Conservation (phyloP, 2,888 invertebrate genomes). For the Patella depressa region DNA sequence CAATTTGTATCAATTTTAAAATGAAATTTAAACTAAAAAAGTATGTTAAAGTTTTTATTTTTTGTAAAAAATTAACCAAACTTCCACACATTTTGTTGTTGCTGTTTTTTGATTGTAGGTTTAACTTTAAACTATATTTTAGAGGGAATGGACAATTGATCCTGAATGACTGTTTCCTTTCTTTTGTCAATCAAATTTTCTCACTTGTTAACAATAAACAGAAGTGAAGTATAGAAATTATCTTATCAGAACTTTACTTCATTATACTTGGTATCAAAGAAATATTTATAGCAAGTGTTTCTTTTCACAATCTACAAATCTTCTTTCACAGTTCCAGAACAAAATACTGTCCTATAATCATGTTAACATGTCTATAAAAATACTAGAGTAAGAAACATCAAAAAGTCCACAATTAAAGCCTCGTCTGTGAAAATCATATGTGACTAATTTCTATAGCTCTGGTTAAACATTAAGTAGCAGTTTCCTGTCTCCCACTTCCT, state of each 20-base stretch:
- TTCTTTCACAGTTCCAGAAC: neutral
- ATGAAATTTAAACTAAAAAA: too few species aligned
- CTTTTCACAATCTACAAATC: slow-evolving; percentile 10
- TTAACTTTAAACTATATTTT: too few species aligned
- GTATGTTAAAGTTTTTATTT: too few species aligned
- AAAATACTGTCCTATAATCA: slow-evolving; percentile 10
- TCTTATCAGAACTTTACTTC: slow-evolving; percentile 4
- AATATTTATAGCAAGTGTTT: slow-evolving; percentile 9
- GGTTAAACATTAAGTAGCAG: slow-evolving; percentile 14
- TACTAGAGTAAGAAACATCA: neutral
- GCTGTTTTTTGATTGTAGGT: too few species aligned
- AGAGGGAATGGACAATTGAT: too few species aligned
- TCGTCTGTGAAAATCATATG: slow-evolving; percentile 24
- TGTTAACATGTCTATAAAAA: neutral
- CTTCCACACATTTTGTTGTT: too few species aligned
- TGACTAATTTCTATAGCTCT: slow-evolving; percentile 22
- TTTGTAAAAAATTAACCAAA: too few species aligned
- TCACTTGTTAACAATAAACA: too few species aligned
- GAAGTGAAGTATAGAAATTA: neutral
- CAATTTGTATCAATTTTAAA: too few species aligned
- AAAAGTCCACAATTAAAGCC: slow-evolving; percentile 9
- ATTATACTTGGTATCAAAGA: slow-evolving; percentile 5
- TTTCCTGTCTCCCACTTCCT: slow-evolving; percentile 26
- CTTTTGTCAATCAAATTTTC: too few species aligned
- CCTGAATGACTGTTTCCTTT: too few species aligned